Evolutionary conservation across 1,140 invertebrate genomes (phyloP).

Genomic region (Globodera rostochiensis): DNA sequence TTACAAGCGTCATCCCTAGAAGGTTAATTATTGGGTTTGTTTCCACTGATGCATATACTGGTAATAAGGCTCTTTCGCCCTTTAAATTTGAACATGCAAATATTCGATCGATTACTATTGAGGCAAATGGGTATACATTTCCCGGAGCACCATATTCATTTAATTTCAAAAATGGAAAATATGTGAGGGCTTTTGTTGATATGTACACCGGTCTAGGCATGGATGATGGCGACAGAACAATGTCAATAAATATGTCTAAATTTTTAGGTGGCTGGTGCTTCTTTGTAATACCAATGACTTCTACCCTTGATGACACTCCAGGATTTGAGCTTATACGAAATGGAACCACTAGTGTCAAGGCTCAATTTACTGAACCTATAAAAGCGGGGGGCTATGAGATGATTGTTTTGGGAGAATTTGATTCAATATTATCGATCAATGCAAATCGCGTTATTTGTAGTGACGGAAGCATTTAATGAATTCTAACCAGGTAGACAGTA

Average conservation of each 20-base stretch:
- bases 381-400: slow-evolving; percentile 12
- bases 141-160: slow-evolving; percentile 26
- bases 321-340: slow-evolving; percentile 34
- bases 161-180: slow-evolving; percentile 20
- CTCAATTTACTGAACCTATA: slow-evolving; percentile 20
- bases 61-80: not conserved
- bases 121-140: slow-evolving; percentile 29
- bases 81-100: slow-evolving; percentile 40
- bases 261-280: slow-evolving; percentile 34
- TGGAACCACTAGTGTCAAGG: slow-evolving; percentile 31
- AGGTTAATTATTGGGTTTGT: slow-evolving; percentile 35
- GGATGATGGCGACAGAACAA: slow-evolving; percentile 20
- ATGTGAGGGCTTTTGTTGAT: slow-evolving; percentile 35
- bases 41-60: slow-evolving; percentile 18
- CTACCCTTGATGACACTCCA: slow-evolving; percentile 24
- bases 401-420: slow-evolving; percentile 39
- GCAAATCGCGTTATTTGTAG: slow-evolving; percentile 27
- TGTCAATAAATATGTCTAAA: slow-evolving; percentile 28
- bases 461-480: slow-evolving; percentile 38
- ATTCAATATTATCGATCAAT: slow-evolving; percentile 35
- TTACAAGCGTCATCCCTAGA: slow-evolving; percentile 19
- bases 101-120: slow-evolving; percentile 18
- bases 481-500: not conserved
- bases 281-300: slow-evolving; percentile 36
- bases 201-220: slow-evolving; percentile 35